Evolutionary conservation across 2,888 invertebrate species (phyloP).

Genomic region (Drosophila seclusa): DNA sequence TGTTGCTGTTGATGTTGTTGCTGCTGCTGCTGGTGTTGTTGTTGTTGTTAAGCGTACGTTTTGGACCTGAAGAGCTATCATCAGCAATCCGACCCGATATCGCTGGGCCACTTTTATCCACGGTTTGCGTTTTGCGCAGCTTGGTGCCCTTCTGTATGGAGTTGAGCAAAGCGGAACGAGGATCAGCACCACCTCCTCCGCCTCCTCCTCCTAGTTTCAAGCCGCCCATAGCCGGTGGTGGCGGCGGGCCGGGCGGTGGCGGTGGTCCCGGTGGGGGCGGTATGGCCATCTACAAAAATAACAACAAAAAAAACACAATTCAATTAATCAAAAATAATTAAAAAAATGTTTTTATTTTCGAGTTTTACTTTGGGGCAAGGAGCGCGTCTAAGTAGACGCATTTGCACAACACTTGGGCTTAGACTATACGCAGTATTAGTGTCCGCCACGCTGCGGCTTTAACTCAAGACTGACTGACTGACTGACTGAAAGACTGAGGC

Average conservation of each 20-base stretch:
- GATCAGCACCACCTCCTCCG: conserved; percentile 85
- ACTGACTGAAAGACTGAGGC: conserved; percentile 18
- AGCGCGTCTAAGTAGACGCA: conserved; percentile 59
- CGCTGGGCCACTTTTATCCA: conserved; percentile 94
- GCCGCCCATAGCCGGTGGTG: conserved; percentile 86
- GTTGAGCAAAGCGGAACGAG: conserved; percentile 90
- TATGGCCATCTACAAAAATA: conserved; percentile 83
- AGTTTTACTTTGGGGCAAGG: conserved; percentile 51
- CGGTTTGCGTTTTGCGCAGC: conserved; percentile 94
- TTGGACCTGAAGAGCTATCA: conserved; percentile 22
- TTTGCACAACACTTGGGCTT: conserved; percentile 17
- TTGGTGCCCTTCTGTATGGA: conserved; percentile 93
- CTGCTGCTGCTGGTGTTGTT: conserved; percentile 48
- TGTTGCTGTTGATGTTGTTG: conserved; percentile 57
- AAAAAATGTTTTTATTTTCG: background rate
- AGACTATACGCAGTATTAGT: conserved; percentile 13
- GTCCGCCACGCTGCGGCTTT: conserved; percentile 46
- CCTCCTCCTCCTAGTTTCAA: conserved; percentile 76
- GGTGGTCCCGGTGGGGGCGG: conserved; percentile 87
- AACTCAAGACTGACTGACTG: conserved; percentile 39
- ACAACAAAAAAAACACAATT: background rate
- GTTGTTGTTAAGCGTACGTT: conserved; percentile 59
- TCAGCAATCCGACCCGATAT: conserved; percentile 87
- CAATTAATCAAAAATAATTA: background rate
- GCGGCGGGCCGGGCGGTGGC: conserved; percentile 88